phyloP scores from a whole-genome alignment of 37 sponge, comb jelly and placozoan genomes.

The Chondrosia reniformis region DNA sequence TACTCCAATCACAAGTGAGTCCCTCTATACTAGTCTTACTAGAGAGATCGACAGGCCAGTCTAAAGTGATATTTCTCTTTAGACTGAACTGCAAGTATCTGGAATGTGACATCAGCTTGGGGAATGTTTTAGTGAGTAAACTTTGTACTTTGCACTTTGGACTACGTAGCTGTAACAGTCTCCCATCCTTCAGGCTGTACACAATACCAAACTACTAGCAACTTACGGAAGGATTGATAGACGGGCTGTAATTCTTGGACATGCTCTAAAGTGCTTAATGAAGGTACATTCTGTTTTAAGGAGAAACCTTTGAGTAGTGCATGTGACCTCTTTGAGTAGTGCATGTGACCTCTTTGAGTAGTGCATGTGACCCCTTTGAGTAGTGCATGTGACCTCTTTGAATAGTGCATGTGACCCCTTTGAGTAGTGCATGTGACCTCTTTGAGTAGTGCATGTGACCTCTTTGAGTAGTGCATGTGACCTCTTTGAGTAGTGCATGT shows the following conservation, averaged over 20 bases:
- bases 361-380: too few relatives aligned
- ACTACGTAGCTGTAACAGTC: not conserved
- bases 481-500: not conserved
- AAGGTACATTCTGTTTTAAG: slow-evolving; percentile 76
- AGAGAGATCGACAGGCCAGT: too few relatives aligned
- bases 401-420: too few relatives aligned
- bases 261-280: slow-evolving; percentile 69
- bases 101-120: slow-evolving; percentile 74
- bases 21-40: too few relatives aligned
- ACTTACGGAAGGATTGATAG: slow-evolving; percentile 60
- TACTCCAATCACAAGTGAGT: slow-evolving; percentile 15
- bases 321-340: not conserved
- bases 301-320: not conserved
- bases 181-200: slow-evolving; percentile 44
- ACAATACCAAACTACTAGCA: slow-evolving; percentile 69
- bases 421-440: not conserved
- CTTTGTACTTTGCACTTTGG: not conserved
- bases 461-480: not conserved
- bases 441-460: too few relatives aligned
- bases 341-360: not conserved
- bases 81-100: too few relatives aligned
- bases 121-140: slow-evolving; percentile 52
- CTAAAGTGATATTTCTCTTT: too few relatives aligned
- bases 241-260: slow-evolving; percentile 60
- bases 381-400: not conserved